These are phyloP conservation scores for Drosophila atroscutellata DNA, from an alignment of 2,888 invertebrate species.

Conservation along the genomic window DNA sequence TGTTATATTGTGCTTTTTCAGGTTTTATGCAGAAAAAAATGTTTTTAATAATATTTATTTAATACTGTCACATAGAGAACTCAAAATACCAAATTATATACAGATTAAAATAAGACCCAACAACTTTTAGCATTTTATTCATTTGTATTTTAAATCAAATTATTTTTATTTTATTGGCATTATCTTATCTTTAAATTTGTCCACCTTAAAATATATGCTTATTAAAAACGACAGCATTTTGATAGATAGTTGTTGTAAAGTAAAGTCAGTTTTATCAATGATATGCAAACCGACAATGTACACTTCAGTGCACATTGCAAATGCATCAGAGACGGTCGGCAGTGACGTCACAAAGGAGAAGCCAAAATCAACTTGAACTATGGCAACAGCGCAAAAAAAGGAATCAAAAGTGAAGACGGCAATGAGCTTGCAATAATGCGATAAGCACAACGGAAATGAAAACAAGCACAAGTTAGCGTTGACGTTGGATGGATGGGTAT, in stretches of 20 bases:
- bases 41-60: not conserved
- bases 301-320: constrained; percentile 1
- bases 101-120: not conserved
- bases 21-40: not conserved
- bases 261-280: constrained; percentile 19
- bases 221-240: not conserved
- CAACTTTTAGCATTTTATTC: not conserved
- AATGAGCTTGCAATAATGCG: constrained; percentile 80
- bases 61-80: not conserved
- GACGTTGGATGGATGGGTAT: constrained; percentile 60
- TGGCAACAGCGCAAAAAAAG: constrained; percentile 26
- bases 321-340: constrained; percentile 25
- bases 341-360: constrained; percentile 48
- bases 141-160: not conserved
- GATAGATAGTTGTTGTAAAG: not conserved
- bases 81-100: not conserved
- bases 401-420: constrained; percentile 56
- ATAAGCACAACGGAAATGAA: constrained; percentile 78
- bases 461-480: constrained; percentile 69
- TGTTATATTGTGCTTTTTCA: not conserved
- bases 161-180: not conserved
- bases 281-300: constrained; percentile 16
- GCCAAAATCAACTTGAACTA: constrained; percentile 61
- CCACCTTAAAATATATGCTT: not conserved
- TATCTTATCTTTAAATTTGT: not conserved